phyloP scores from a whole-genome alignment of 2,797 vertebrate genomes.

The Darevskia mixta region DNA sequence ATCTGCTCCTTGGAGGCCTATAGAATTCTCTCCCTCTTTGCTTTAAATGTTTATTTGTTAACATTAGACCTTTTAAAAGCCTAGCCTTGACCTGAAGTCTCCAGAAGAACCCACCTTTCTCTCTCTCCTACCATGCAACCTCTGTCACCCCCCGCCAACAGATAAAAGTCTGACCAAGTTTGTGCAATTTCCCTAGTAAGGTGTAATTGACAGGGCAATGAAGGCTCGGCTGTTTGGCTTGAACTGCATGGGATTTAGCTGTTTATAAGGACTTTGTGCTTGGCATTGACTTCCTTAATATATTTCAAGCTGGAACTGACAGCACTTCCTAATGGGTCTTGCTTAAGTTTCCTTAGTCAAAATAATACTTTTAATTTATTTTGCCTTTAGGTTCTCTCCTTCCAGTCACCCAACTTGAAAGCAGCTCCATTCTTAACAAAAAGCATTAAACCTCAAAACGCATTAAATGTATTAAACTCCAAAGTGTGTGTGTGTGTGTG shows the following conservation, averaged over 20 bases:
- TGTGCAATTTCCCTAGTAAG: conserved; percentile 83
- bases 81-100: conserved; percentile 83
- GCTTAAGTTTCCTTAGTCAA: conserved; percentile 74
- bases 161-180: conserved; percentile 78
- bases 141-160: accelerated
- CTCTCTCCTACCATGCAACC: conserved; percentile 67
- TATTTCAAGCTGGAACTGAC: conserved; percentile 77
- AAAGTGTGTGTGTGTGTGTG: no score
- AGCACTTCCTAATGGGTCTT: conserved; percentile 79
- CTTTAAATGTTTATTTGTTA: conserved; percentile 88
- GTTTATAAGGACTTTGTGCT: conserved; percentile 79
- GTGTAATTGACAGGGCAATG: conserved; percentile 85
- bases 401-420: conserved; percentile 10
- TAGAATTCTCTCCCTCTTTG: conserved; percentile 75
- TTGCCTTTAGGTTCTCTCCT: conserved; percentile 58
- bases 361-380: conserved; percentile 64
- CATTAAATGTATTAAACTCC: no score
- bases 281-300: conserved; percentile 76
- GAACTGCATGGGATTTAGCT: conserved; percentile 79
- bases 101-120: conserved; percentile 79
- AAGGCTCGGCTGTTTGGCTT: conserved; percentile 84
- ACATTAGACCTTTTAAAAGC: conserved; percentile 83
- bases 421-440: neutral
- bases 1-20: conserved; percentile 81
- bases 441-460: no score